Evolutionary conservation across 23 tunicate species (phyloP).

Genomic region (Diplosoma virens): DNA sequence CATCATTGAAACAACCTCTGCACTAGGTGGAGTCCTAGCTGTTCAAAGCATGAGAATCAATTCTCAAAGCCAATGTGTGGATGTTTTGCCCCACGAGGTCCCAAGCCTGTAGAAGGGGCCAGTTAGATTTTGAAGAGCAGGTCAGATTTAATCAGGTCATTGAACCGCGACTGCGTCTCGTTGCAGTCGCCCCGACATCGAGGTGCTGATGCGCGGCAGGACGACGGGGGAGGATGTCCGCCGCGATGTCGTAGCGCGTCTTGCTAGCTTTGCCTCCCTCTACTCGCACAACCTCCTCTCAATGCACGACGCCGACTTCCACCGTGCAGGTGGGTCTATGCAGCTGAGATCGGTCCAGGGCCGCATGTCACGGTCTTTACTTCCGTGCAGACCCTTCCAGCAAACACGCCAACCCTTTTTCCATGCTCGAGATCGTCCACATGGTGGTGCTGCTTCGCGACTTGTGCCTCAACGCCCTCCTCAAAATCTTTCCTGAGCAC

Average conservation of each 20-base stretch:
- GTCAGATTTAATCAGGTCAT: no score
- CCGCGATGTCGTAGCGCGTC: conserved; percentile 13
- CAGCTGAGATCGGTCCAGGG: no score
- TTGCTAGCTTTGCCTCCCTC: conserved; percentile 46
- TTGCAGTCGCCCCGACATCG: conserved; percentile 35
- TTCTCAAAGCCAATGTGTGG: no score
- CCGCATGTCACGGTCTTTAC: background rate
- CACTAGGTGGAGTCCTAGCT: no score
- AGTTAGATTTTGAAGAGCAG: no score
- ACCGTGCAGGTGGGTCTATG: conserved; percentile 29
- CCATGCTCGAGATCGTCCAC: conserved; percentile 10
- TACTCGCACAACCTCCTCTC: conserved; percentile 66
- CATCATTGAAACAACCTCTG: no score
- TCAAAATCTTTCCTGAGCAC: conserved; percentile 44
- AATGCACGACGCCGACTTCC: conserved; percentile 58
- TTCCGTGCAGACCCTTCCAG: background rate
- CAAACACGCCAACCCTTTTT: conserved; percentile 12
- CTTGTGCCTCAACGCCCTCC: conserved; percentile 29
- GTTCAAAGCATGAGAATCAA: no score
- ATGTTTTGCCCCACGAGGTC: no score
- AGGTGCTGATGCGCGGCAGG: conserved; percentile 25
- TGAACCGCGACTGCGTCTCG: no score
- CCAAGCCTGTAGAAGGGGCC: no score
- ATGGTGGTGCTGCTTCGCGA: conserved; percentile 29
- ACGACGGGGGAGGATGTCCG: conserved; percentile 9